Conservation (phyloP, 2,113 vertebrate species). For the Poeciliopsis prolifica region DNA sequence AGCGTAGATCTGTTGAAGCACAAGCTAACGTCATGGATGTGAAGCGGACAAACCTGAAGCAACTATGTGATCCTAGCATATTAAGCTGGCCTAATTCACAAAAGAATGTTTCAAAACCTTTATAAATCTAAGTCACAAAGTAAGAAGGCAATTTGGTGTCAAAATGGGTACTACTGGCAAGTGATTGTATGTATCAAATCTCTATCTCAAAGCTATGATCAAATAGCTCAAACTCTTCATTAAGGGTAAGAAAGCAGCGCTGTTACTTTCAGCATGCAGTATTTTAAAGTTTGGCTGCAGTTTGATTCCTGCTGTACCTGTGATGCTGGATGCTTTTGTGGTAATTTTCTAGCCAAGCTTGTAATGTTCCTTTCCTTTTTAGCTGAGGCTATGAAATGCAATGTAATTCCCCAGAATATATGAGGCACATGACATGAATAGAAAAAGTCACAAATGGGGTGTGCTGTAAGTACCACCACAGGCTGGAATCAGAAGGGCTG, state of each 20-base stretch:
- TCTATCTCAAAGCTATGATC: not conserved
- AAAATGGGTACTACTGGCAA: not conserved
- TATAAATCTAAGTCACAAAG: not conserved
- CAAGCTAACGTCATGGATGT: too few relatives aligned
- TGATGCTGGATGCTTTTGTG: conserved; percentile 14
- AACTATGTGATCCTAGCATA: not conserved
- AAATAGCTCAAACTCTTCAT: not conserved
- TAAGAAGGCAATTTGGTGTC: not conserved
- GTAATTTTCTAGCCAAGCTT: conserved; percentile 1
- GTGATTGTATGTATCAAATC: not conserved
- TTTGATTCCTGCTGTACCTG: conserved; percentile 21
- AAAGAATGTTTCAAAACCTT: not conserved
- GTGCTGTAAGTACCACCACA: conserved; percentile 26
- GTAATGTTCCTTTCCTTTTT: conserved; percentile 1
- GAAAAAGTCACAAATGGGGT: conserved; percentile 14
- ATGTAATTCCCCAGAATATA: conserved; percentile 14
- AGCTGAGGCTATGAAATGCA: conserved; percentile 12
- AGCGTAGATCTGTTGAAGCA: too few relatives aligned
- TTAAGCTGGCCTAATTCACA: not conserved
- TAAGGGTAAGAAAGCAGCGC: not conserved
- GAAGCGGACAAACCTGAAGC: too few relatives aligned
- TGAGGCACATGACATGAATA: conserved; percentile 31
- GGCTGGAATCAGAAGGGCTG: conserved; percentile 18
- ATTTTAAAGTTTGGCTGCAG: conserved; percentile 27
- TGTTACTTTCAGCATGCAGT: not conserved